Evolutionary conservation across 2,113 vertebrate genomes (phyloP).

Genomic region (Lichenostomus cassidix): DNA sequence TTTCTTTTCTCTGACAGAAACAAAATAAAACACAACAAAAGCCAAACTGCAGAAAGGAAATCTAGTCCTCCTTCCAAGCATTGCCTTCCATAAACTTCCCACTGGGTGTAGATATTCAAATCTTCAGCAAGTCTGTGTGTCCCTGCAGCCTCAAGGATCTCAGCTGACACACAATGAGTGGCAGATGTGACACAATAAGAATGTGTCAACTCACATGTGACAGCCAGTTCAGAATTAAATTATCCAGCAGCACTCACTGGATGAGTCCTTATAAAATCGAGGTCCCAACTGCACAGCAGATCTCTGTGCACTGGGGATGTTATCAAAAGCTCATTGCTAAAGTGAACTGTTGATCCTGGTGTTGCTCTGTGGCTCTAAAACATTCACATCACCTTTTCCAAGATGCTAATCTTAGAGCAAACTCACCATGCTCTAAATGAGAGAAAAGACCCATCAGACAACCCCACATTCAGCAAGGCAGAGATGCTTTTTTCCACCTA

Average conservation of each 20-base stretch:
- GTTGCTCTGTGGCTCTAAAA: background rate
- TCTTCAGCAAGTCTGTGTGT: background rate
- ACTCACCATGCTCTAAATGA: accelerated
- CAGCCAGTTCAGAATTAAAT: background rate
- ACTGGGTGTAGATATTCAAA: background rate
- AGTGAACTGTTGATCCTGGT: background rate
- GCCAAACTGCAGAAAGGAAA: background rate
- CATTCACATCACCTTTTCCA: background rate
- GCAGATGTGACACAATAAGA: background rate
- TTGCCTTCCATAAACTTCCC: background rate
- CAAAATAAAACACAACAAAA: background rate
- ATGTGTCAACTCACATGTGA: background rate
- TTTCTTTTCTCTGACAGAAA: background rate
- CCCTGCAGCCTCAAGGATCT: background rate
- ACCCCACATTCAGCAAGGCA: background rate
- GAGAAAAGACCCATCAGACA: background rate
- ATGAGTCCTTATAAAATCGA: background rate
- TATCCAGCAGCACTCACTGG: background rate
- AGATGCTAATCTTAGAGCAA: background rate
- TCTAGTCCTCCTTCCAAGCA: background rate
- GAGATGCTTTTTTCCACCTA: background rate
- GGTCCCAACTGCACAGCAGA: background rate
- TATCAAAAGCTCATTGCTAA: background rate
- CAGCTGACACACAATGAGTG: background rate
- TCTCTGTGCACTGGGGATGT: background rate